A percentile compares a stretch with the other conserved stretches of the same genome.
phyloP scores from a whole-genome alignment of 2,113 vertebrate genomes.

The Nibea coibor region DNA sequence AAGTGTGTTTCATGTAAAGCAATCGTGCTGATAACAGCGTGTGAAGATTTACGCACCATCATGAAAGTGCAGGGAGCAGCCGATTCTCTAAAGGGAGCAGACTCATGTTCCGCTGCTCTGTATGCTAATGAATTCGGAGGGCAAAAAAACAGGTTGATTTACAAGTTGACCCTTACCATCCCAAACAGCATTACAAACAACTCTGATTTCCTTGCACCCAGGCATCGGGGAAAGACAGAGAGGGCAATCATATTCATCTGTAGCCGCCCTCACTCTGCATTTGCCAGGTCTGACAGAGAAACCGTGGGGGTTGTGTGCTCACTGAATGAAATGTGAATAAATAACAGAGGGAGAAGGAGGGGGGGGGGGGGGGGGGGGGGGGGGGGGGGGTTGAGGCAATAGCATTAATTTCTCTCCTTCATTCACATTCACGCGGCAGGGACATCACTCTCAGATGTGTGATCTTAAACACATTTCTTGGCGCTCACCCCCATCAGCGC shows the following conservation, averaged over 20 bases:
- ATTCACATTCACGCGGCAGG: constrained; percentile 78
- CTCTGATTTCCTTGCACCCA: constrained; percentile 43
- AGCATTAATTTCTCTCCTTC: constrained; percentile 74
- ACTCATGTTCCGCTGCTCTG: constrained; percentile 40
- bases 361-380: constrained; percentile 2
- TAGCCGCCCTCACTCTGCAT: constrained; percentile 49
- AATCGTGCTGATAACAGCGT: constrained; percentile 3
- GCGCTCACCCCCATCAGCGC: constrained; percentile 73
- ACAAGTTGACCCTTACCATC: constrained; percentile 70
- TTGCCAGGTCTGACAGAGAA: constrained; percentile 68
- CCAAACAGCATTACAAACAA: constrained; percentile 67
- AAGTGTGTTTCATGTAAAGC: not conserved
- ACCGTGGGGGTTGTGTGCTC: constrained; percentile 69
- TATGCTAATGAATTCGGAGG: constrained; percentile 65
- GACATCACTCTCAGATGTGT: constrained; percentile 71
- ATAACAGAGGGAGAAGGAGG: constrained; percentile 46
- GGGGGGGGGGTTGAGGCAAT: constrained; percentile 14
- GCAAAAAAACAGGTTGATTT: constrained; percentile 65
- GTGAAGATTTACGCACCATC: constrained; percentile 26
- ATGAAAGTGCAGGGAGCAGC: constrained; percentile 17
- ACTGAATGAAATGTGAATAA: constrained; percentile 79
- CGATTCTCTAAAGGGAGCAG: constrained; percentile 37
- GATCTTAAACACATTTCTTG: constrained; percentile 80
- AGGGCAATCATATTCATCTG: constrained; percentile 71
- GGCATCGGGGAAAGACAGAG: constrained; percentile 44